Percentiles rank a stretch among this genome's conserved stretches.
Evolutionary conservation across 2,888 invertebrate genomes (phyloP).

Genomic region (Argyresthia goedartella): DNA sequence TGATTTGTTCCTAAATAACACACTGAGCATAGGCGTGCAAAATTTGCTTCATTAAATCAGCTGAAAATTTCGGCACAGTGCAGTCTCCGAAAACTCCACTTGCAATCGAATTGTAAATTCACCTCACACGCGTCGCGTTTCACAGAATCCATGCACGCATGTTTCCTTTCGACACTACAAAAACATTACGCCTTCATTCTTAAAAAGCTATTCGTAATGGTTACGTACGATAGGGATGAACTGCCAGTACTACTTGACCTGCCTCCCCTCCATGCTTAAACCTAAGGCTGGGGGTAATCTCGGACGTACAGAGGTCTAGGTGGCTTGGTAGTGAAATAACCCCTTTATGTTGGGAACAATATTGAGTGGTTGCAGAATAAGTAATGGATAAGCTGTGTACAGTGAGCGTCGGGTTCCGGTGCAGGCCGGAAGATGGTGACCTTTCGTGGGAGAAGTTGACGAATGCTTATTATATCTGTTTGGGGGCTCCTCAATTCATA

Average conservation of each 20-base stretch:
- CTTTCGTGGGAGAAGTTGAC: neutral
- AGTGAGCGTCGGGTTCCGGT: constrained; percentile 45
- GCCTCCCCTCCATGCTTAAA: neutral
- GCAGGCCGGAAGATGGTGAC: neutral
- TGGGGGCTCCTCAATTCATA: neutral
- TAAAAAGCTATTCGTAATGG: constrained; percentile 20
- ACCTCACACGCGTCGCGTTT: neutral
- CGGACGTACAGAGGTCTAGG: neutral
- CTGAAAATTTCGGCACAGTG: too few species aligned
- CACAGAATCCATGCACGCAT: constrained; percentile 8
- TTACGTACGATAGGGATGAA: constrained; percentile 15
- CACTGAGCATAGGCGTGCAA: too few species aligned
- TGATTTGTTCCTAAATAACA: too few species aligned
- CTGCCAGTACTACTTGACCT: constrained; percentile 15
- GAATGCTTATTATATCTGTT: neutral
- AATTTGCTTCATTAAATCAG: too few species aligned
- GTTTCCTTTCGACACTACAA: constrained; percentile 20
- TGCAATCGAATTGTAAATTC: neutral
- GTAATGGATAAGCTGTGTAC: constrained; percentile 63
- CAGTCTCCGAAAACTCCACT: too few species aligned
- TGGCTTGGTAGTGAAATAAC: constrained; percentile 26
- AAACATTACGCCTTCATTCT: constrained; percentile 22
- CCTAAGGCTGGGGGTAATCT: neutral
- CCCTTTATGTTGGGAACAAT: constrained; percentile 36
- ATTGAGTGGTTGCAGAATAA: constrained; percentile 25